Evolutionary conservation across 2,797 vertebrate species (phyloP), one percentile per base, ranked within the genome.

Genomic region (Menidia menidia): DNA sequence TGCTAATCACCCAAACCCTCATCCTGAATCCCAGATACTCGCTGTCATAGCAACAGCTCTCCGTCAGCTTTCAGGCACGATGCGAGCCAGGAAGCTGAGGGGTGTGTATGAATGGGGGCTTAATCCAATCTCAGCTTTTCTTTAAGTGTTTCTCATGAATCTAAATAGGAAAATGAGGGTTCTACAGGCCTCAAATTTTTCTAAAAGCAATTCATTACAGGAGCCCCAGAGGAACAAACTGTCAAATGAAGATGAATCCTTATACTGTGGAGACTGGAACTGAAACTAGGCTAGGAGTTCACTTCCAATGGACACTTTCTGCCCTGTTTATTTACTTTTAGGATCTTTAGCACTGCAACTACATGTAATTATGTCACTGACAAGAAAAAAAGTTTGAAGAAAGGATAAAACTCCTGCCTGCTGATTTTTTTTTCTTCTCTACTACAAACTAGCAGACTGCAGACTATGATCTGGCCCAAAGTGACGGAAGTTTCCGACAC

Each of bases 41-140:
- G 76, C 60, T 82, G 79, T 72, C 79, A 80, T 77, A 60, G 79
- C 79, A 82, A 82, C 76, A 13, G 6, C 43, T 44, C 59, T 16
- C 58, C 70, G 51, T 64, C 76, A 66, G 45, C 68, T 73, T 47
- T 33, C 67, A 68, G 66, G 15, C 73, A 48, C 4, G 16, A 51
- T 77, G 33, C 16, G 51, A 45, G 60, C 48, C 65, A 73, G 68
- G 61, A 60, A 68, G 51, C 55, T 41, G 70, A 57, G 54, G 25
- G 41, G 30, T 54, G 15, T 39, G 50, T 35, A 13, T 56, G n/a
- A 39, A 15, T n/a, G 35, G 66, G 51, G 39, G 13, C 42, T 67
- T 33, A 71, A 73, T 56, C 51, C 54, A 47, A 47, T n/a, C 59
- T 65, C 35, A 8, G 39, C 42, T 60, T 25, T 60, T 60, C 9